These are phyloP conservation scores for Elymnias hypermnestra DNA, from an alignment of 1,140 invertebrate species.

Conservation along the genomic window DNA sequence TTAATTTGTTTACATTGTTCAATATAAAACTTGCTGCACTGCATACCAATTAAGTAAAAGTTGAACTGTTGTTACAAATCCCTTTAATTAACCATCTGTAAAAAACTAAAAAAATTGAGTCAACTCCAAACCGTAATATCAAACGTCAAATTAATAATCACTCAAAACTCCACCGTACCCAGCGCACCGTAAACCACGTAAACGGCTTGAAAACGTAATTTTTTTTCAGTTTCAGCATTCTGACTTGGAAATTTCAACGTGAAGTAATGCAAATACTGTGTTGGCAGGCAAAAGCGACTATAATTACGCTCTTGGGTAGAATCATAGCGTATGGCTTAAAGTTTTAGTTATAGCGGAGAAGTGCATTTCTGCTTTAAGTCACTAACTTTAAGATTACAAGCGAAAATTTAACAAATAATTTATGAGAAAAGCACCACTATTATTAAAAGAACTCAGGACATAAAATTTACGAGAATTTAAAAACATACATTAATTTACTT, in stretches of 20 bases:
- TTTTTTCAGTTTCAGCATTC: conserved; percentile 33
- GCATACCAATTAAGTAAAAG: conserved; percentile 20
- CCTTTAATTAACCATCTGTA: conserved; percentile 26
- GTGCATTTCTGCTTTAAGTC: no score
- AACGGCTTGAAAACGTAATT: conserved; percentile 28
- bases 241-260: conserved; percentile 34
- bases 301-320: conserved; percentile 49
- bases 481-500: no score
- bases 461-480: no score
- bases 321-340: conserved; percentile 21
- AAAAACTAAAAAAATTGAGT: conserved; percentile 25
- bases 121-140: conserved; percentile 19
- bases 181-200: conserved; percentile 24
- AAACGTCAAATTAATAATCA: conserved; percentile 33
- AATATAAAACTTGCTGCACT: no score
- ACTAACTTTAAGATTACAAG: no score
- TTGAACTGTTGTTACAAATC: conserved; percentile 15
- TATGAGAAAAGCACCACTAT: no score
- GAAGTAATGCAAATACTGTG: conserved; percentile 52
- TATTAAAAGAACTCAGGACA: no score
- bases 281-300: conserved; percentile 39
- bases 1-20: no score
- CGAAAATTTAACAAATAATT: no score
- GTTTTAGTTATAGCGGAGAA: conserved; percentile 7
- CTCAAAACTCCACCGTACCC: conserved; percentile 22